Percentiles rank a stretch among this genome's conserved stretches.
Evolutionary conservation across 2,113 vertebrate species (phyloP).

Genomic region (Colinus virginianus): DNA sequence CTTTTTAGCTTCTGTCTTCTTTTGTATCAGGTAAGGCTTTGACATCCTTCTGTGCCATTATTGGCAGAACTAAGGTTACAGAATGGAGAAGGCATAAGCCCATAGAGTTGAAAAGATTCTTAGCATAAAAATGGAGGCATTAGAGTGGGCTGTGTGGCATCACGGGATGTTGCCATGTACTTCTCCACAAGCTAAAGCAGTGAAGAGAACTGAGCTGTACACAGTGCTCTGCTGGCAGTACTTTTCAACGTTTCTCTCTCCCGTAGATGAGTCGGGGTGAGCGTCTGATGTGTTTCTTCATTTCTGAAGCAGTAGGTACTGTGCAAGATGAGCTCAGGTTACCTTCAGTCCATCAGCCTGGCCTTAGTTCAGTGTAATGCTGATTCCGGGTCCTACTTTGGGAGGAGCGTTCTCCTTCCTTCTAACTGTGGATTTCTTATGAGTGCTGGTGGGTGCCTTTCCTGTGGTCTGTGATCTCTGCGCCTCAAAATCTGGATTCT

Average conservation of each 20-base stretch:
- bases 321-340: neutral
- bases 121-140: neutral
- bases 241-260: neutral
- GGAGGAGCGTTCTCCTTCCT: neutral
- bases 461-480: neutral
- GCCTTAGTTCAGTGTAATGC: neutral
- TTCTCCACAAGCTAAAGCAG: neutral
- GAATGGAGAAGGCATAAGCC: neutral
- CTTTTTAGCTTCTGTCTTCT: neutral
- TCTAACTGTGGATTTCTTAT: neutral
- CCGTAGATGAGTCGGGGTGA: neutral
- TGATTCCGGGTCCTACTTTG: neutral
- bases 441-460: neutral
- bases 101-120: neutral
- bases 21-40: neutral
- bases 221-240: neutral
- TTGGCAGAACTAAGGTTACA: neutral
- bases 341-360: neutral
- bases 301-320: neutral
- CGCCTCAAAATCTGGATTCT: neutral
- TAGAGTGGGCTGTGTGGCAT: rapidly evolving
- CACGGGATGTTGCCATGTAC: neutral
- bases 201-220: rapidly evolving
- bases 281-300: neutral
- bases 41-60: neutral